Conservation (phyloP, 1,140 invertebrate species). For the Ceratoteleas bidentatus region DNA sequence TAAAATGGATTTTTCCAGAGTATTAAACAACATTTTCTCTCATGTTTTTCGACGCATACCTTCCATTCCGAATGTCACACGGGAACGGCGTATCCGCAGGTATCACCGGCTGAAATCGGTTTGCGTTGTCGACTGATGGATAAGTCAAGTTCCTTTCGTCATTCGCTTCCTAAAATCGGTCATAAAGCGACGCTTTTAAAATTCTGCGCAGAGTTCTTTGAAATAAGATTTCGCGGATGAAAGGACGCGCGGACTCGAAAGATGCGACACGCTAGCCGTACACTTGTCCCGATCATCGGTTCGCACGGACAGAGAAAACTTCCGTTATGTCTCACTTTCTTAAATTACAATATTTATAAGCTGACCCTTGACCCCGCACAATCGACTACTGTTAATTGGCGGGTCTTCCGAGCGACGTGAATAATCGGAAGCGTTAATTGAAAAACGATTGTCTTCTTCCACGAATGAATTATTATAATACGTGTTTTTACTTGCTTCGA, state of each 20-base stretch:
- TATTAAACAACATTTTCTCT: no score
- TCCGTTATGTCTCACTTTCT: slow-evolving; percentile 58
- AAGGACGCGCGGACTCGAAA: no score
- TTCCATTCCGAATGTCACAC: no score
- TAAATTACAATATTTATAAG: slow-evolving; percentile 63
- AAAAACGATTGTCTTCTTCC: background rate
- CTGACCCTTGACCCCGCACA: slow-evolving; percentile 38
- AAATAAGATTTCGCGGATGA: no score
- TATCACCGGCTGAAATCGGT: slow-evolving; percentile 74
- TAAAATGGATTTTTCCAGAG: no score
- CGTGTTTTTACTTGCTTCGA: no score
- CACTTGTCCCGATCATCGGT: slow-evolving; percentile 4
- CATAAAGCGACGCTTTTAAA: background rate
- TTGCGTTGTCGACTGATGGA: slow-evolving; percentile 62
- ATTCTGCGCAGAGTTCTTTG: no score
- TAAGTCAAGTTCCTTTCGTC: slow-evolving; percentile 64
- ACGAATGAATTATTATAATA: no score
- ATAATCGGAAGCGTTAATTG: slow-evolving; percentile 9
- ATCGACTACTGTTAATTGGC: slow-evolving; percentile 31
- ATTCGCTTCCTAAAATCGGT: slow-evolving; percentile 55
- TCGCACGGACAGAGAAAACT: slow-evolving; percentile 27
- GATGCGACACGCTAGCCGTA: no score
- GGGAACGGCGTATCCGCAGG: no score
- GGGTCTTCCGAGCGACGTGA: slow-evolving; percentile 4
- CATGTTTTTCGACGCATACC: no score